Base-by-base conservation (phyloP, 2,888 invertebrate genomes). In the Melinopterus prodromus region DNA sequence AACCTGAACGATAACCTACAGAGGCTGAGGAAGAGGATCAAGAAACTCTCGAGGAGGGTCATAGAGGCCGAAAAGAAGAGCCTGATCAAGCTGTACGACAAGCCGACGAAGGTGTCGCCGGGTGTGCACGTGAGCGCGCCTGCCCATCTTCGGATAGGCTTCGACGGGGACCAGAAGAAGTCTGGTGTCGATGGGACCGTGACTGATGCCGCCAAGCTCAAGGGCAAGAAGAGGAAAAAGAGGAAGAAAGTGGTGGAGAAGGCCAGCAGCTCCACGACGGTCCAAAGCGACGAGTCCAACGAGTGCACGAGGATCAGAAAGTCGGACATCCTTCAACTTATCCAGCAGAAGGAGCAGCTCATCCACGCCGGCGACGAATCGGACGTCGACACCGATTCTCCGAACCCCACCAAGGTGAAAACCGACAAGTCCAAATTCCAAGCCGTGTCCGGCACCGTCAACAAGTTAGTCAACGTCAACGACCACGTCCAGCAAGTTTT, bases 301-400 rank as follows among this genome's bases (percentile, higher is more conserved):
- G 74, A 74, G 1, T n/a, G n/a, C n/a, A 6, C 16, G n/a, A 74
- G 37, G 9, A 6, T 37, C 7, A 16, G 74, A 16, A 74, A 74
- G 37, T 6, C n/a, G 12, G 74, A 74, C 9, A 74, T 74, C 0
- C 37, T 74, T 6, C 16, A 37, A 12, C 6, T 74, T 6, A 74
- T 74, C 35, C 35, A 74, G 37, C 36, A 74, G 35, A 74, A 36
- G 37, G 74, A 74, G 74, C 36, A 26, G 2, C 35, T 16, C 0
- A 16, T 12, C 35, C 35, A 36, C 12, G 69, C 77, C 16, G 79
- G 79, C 0, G 79, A 80, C 74, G 79, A 80, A 77, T 80, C 79
- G 0, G 79, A 80, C 16, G 15, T 80, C 0, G 79, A 80, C 12
- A 77, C 77, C 26, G 72, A 12, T 12, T 26, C 69, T 6, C 16